Conservation (phyloP, 2,888 invertebrate genomes). For the Agonopterix arenella region DNA sequence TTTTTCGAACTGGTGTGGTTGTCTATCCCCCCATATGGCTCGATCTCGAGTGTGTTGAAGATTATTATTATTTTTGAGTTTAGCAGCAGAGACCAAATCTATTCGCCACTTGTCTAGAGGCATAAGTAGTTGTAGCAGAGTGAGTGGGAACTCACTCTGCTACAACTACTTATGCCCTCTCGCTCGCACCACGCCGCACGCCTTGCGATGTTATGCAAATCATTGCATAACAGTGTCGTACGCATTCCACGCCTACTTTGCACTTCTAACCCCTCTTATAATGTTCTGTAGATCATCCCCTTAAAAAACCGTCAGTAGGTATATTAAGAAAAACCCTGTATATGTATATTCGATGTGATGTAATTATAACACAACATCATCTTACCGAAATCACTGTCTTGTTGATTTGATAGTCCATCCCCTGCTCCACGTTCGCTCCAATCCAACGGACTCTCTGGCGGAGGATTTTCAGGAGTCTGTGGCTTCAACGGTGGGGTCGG, state of each 20-base stretch:
- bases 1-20: too few relatives aligned
- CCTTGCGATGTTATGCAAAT: neutral
- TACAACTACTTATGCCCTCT: neutral
- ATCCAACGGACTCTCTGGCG: slow-evolving; percentile 75
- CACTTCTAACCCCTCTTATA: neutral
- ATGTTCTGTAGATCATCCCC: neutral
- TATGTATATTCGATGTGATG: neutral
- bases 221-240: neutral
- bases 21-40: too few relatives aligned
- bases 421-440: slow-evolving; percentile 87
- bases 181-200: neutral
- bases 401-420: slow-evolving; percentile 91
- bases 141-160: too few relatives aligned
- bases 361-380: neutral
- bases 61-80: too few relatives aligned
- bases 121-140: too few relatives aligned
- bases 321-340: neutral
- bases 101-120: too few relatives aligned
- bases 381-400: slow-evolving; percentile 89
- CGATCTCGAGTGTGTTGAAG: too few relatives aligned
- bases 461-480: slow-evolving; percentile 33
- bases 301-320: neutral
- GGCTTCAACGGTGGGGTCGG: slow-evolving; percentile 34
- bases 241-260: neutral
- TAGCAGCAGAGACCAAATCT: too few relatives aligned